phyloP scores from a whole-genome alignment of 2,113 vertebrate species.

The Labeo rohita region DNA sequence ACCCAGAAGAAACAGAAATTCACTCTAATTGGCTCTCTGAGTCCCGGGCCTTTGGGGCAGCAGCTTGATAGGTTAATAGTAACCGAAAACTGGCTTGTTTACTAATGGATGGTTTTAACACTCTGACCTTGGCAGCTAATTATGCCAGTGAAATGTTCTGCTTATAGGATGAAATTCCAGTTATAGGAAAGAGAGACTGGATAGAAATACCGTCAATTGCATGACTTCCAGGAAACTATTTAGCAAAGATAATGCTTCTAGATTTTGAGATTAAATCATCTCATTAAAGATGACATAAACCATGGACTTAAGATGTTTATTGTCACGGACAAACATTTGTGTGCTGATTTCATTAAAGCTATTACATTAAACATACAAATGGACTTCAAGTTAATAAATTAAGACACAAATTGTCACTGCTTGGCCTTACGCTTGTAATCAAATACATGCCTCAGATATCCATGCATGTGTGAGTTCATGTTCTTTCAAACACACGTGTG shows the following conservation, averaged over 20 bases:
- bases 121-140: not conserved
- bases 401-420: not conserved
- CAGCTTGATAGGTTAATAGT: not conserved
- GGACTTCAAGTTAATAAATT: not conserved
- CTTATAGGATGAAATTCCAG: not conserved
- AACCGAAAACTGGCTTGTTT: not conserved
- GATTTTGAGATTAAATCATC: conserved; percentile 9
- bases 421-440: not conserved
- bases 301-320: not conserved
- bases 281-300: not conserved
- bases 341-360: not conserved
- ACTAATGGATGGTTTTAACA: not conserved
- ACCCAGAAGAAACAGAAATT: not conserved
- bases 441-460: not conserved
- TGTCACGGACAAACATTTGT: not conserved
- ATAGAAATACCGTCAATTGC: not conserved
- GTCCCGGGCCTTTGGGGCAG: not conserved
- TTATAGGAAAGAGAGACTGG: not conserved
- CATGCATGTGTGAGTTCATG: not conserved
- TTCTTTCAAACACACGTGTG: not conserved
- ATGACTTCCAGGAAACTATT: conserved; percentile 20
- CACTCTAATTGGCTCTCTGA: not conserved
- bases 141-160: not conserved
- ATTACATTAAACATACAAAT: not conserved
- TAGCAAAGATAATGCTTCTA: not conserved